phyloP scores from a whole-genome alignment of 2,797 vertebrate genomes.

The Sebastes aleutianus region DNA sequence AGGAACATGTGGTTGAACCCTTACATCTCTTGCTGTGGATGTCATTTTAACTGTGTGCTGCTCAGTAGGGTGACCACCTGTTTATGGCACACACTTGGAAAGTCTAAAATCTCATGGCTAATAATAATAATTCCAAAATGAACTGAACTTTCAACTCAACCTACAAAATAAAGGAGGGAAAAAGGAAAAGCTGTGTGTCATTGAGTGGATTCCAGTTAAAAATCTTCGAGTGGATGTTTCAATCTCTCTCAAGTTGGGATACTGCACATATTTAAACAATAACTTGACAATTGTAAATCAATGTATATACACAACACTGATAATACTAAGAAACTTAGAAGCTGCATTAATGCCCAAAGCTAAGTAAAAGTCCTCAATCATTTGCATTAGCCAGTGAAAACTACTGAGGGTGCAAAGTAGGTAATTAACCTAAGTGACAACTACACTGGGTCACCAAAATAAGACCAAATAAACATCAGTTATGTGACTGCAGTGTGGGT shows the following conservation, averaged over 20 bases:
- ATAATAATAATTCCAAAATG: too few relatives aligned
- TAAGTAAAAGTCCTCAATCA: conserved; percentile 13
- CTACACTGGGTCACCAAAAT: neutral
- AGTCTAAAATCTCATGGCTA: conserved; percentile 20
- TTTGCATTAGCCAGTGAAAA: neutral
- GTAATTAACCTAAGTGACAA: neutral
- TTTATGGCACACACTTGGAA: conserved; percentile 74
- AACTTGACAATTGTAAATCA: conserved; percentile 6
- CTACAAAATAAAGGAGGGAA: too few relatives aligned
- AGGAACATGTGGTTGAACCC: conserved; percentile 80
- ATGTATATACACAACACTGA: neutral
- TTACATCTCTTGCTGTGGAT: conserved; percentile 78
- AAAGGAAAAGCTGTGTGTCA: too few relatives aligned
- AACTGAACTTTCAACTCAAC: too few relatives aligned
- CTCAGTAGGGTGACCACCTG: conserved; percentile 81
- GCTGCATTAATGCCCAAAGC: neutral
- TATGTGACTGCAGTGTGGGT: neutral
- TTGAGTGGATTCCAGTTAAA: too few relatives aligned
- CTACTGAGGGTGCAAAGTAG: neutral
- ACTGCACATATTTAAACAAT: too few relatives aligned
- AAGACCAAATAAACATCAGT: neutral
- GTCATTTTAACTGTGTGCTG: conserved; percentile 82
- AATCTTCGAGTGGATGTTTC: too few relatives aligned
- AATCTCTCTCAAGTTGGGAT: too few relatives aligned
- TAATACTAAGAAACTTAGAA: neutral